These are phyloP conservation scores for Oryzaephilus surinamensis DNA, from an alignment of 1,140 invertebrate species.

Conservation along the genomic window DNA sequence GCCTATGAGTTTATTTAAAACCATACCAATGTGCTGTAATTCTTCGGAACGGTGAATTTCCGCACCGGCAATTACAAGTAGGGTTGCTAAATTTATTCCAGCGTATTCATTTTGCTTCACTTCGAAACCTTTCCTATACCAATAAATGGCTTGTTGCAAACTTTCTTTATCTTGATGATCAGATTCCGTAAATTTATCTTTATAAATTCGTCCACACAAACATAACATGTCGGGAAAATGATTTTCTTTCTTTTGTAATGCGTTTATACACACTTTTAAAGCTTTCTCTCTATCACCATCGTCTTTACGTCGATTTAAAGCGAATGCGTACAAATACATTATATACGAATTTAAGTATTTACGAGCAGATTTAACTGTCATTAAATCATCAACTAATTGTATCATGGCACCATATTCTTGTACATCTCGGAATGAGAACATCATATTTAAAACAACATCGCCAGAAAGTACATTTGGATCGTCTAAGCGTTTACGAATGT, in stretches of 20 bases:
- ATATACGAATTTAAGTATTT: conserved; percentile 86
- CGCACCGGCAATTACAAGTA: conserved; percentile 95
- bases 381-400: conserved; percentile 88
- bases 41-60: conserved; percentile 87
- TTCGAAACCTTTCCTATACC: conserved; percentile 97
- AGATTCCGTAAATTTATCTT: conserved; percentile 97
- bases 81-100: conserved; percentile 95
- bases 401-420: conserved; percentile 99
- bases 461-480: conserved; percentile 93
- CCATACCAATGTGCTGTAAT: conserved; percentile 83
- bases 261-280: conserved; percentile 81
- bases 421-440: conserved; percentile 85
- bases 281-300: conserved; percentile 92
- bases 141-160: conserved; percentile 86
- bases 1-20: conserved; percentile 95
- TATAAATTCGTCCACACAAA: conserved; percentile 95
- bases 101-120: conserved; percentile 98
- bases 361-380: conserved; percentile 83
- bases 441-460: conserved; percentile 86
- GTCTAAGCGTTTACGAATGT: conserved; percentile 86
- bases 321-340: conserved; percentile 91
- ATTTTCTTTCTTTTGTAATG: conserved; percentile 81
- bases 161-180: conserved; percentile 81
- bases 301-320: conserved; percentile 88
- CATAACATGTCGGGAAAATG: conserved; percentile 96